These are phyloP conservation scores for Pimpla rufipes DNA, from an alignment of 2,888 invertebrate genomes.

Conservation along the genomic window DNA sequence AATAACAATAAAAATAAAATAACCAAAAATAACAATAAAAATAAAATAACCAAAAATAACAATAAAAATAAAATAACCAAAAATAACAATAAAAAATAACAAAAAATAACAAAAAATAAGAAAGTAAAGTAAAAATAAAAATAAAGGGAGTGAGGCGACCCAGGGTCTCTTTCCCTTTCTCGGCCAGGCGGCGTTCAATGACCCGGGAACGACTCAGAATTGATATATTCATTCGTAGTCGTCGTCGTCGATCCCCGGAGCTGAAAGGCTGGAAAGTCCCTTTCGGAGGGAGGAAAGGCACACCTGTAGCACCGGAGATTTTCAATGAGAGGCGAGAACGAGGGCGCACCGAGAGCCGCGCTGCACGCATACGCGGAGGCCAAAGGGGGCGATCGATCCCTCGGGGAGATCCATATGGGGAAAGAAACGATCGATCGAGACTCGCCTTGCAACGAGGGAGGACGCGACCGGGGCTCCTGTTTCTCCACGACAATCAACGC, in stretches of 20 bases:
- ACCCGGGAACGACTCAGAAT: constrained; percentile 47
- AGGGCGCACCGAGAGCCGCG: constrained; percentile 14
- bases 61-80: too few relatives aligned
- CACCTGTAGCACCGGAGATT: constrained; percentile 46
- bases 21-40: too few relatives aligned
- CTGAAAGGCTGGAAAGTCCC: constrained; percentile 10
- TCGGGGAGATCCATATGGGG: constrained; percentile 33
- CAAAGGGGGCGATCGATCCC: constrained; percentile 58
- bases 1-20: too few relatives aligned
- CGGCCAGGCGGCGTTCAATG: constrained; percentile 46
- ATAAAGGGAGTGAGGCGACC: constrained; percentile 10
- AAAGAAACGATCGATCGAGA: constrained; percentile 62
- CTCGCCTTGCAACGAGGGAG: background rate
- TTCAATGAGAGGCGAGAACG: constrained; percentile 47
- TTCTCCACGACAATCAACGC: constrained; percentile 57
- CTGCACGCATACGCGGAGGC: constrained; percentile 10
- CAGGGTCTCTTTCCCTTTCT: constrained; percentile 10
- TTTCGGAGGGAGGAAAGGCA: constrained; percentile 38
- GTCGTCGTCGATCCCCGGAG: background rate
- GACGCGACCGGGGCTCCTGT: constrained; percentile 58
- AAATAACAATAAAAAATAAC: too few relatives aligned
- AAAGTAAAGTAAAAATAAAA: too few relatives aligned
- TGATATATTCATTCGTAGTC: constrained; percentile 12
- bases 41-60: too few relatives aligned
- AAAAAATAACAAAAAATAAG: too few relatives aligned